These are phyloP conservation scores for Dynastes maya DNA, from an alignment of 2,888 invertebrate genomes.

Conservation along the genomic window DNA sequence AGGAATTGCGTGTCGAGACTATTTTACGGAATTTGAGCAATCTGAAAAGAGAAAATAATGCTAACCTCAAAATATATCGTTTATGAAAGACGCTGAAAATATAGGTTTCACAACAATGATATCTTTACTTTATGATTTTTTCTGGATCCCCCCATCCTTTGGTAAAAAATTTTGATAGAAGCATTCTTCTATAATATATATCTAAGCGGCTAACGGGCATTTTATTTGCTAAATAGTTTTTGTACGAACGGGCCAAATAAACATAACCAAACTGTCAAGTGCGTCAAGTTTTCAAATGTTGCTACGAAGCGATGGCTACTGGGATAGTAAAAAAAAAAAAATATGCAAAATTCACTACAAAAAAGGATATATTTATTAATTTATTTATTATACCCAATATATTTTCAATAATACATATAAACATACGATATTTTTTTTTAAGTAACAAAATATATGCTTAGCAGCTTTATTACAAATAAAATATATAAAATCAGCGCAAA, in stretches of 20 bases:
- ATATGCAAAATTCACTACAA: neutral
- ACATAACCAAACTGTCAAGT: slow-evolving; percentile 24
- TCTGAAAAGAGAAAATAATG: slow-evolving; percentile 73
- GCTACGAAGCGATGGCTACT: neutral
- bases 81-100: neutral
- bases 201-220: slow-evolving; percentile 75
- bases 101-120: slow-evolving; percentile 39
- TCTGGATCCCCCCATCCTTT: slow-evolving; percentile 98
- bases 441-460: slow-evolving; percentile 11
- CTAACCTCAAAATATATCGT: slow-evolving; percentile 1
- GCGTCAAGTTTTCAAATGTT: neutral
- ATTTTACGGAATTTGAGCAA: slow-evolving; percentile 93
- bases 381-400: slow-evolving; percentile 1
- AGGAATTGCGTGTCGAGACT: slow-evolving; percentile 87
- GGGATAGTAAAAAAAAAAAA: neutral
- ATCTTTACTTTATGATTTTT: slow-evolving; percentile 81
- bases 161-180: slow-evolving; percentile 93
- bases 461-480: neutral
- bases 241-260: neutral
- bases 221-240: slow-evolving; percentile 36
- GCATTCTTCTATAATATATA: slow-evolving; percentile 87
- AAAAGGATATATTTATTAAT: neutral
- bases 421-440: neutral
- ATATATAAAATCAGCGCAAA: neutral
- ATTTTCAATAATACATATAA: neutral